Base-by-base conservation (phyloP, 2,888 invertebrate species). In the Pteria penguin region DNA sequence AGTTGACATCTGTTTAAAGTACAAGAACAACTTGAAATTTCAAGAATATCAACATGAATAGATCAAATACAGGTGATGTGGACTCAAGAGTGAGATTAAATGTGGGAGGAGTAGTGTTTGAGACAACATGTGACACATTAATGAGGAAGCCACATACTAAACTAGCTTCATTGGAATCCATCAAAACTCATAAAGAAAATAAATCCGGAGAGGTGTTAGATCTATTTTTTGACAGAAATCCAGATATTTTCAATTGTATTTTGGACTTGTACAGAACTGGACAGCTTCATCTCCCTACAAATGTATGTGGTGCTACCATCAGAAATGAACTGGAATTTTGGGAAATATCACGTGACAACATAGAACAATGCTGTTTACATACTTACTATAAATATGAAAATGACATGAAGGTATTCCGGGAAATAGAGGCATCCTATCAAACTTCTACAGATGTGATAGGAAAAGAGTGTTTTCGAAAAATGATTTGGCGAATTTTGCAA, bases 201-300 rank as follows among this genome's bases (percentile, higher is more conserved):
- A 77, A 67, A 5, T 72, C 72, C 0, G 77, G 79, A 27, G 82
- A 84, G 14, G 87, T 82, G 66, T 18, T 45, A 1, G 1, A 45
- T 45, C 45, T 45, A 45, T 88, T 87, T 78, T 87, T 88, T 63
- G 88, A 88, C 70, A 78, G 86, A 8, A 86, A 86, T 74, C 86
- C 88, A 8, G 82, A 84, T 22, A 70, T 86, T 33, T 88, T 88
- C 71, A 78, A 81, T 32, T 82, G 78, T 5, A 78, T 88, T 1
- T 67, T 88, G 61, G 86, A 88, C 69, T 84, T 81, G 66, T 84
- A 84, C 68, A 75, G 88, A n/a, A 84, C 87, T 0, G 87, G 87
- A 0, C 75, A 82, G 27, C 77, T 86, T 0, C 86, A 86, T 52
- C 70, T 85, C 2, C 81, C 84, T 0, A 29, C 70, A 0, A 68